Conservation (phyloP, 2,797 vertebrate species). For the Pseudocheirus occidentalis region DNA sequence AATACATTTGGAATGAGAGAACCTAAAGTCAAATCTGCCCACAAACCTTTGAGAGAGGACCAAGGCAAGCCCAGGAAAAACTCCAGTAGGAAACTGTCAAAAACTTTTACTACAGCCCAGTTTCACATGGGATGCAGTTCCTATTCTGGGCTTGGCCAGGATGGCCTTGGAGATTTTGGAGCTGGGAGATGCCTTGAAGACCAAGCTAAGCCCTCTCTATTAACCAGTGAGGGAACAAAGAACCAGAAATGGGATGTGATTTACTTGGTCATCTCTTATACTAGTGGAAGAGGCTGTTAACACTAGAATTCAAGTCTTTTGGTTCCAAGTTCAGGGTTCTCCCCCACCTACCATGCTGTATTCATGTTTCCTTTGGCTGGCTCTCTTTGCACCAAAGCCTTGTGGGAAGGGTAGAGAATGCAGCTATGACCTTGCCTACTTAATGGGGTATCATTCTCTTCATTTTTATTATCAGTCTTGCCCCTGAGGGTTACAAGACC, state of each 20-base stretch:
- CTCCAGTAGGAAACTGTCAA: not conserved
- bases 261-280: not conserved
- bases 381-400: not conserved
- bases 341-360: not conserved
- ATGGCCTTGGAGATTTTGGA: not conserved
- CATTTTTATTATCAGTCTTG: not conserved
- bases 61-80: not conserved
- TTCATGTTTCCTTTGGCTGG: not conserved
- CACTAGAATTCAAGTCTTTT: not conserved
- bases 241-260: not conserved
- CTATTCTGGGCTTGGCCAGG: not conserved
- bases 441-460: not conserved
- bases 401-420: not conserved
- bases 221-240: not conserved
- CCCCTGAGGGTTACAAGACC: not conserved
- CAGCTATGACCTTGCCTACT: not conserved
- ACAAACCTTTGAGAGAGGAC: not conserved
- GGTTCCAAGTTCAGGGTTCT: not conserved
- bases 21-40: not conserved
- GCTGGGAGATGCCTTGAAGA: not conserved
- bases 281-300: not conserved
- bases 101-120: not conserved
- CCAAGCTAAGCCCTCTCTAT: not conserved
- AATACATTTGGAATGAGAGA: not conserved
- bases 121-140: not conserved